A percentile compares a stretch with the other conserved stretches of the same genome.
Conservation (phyloP, 2,888 invertebrate species). For the Tanypteryx hageni region DNA sequence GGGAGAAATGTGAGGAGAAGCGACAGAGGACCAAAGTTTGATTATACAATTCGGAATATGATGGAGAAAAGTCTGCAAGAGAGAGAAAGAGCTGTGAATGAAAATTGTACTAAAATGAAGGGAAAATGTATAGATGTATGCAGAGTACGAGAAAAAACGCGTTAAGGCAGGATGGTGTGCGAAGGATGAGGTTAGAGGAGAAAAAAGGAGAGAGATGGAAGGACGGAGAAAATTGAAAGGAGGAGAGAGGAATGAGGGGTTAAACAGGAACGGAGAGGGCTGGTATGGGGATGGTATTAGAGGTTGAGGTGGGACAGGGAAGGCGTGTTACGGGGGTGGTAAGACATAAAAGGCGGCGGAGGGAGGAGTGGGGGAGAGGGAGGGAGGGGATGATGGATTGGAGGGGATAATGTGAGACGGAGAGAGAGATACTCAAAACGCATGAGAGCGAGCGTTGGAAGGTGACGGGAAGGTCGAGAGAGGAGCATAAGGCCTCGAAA, state of each 20-base stretch:
- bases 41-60: background rate
- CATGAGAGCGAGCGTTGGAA: too few species aligned
- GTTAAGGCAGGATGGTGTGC: background rate
- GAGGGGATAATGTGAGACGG: too few species aligned
- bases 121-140: conserved; percentile 9
- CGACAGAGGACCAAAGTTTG: background rate
- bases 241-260: background rate
- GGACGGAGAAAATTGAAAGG: background rate
- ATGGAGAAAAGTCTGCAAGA: background rate
- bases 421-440: too few species aligned
- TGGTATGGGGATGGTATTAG: background rate
- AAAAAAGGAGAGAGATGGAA: background rate
- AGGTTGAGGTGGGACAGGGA: background rate
- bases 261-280: background rate
- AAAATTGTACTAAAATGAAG: background rate
- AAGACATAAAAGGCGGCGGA: background rate
- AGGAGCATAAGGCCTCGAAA: too few species aligned
- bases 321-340: too few species aligned
- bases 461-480: too few species aligned
- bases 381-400: background rate
- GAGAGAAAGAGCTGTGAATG: background rate
- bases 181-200: background rate
- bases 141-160: background rate
- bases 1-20: background rate
- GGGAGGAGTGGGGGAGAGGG: background rate